Percentiles rank a stretch among this genome's conserved stretches.
Conservation (phyloP, 2,113 vertebrate species). For the Pollachius pollachius region DNA sequence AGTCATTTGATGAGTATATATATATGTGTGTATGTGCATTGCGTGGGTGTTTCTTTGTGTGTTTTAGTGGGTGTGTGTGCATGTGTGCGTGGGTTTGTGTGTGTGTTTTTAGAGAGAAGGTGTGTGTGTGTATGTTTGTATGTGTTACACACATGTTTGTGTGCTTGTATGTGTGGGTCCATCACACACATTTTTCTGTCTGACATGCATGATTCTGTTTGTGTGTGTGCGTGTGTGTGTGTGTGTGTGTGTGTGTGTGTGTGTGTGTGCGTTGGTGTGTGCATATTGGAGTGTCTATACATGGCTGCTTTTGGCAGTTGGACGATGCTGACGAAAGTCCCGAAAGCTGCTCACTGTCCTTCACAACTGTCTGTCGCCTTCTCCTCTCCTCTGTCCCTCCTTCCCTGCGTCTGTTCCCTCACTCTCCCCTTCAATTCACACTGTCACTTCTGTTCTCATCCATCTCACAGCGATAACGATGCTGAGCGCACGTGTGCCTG, state of each 20-base stretch:
- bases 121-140: too few relatives aligned
- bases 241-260: neutral
- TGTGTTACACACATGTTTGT: too few relatives aligned
- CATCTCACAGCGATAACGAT: slow-evolving; percentile 46
- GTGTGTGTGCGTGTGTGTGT: too few relatives aligned
- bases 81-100: neutral
- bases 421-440: slow-evolving; percentile 47
- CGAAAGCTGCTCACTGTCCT: slow-evolving; percentile 52
- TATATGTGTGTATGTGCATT: neutral
- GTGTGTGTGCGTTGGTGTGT: slow-evolving; percentile 2
- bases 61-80: too few relatives aligned
- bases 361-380: slow-evolving; percentile 48
- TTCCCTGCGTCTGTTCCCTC: slow-evolving; percentile 52
- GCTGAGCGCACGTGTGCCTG: slow-evolving; percentile 13
- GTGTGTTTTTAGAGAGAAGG: neutral
- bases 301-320: slow-evolving; percentile 29
- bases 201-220: too few relatives aligned
- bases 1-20: slow-evolving; percentile 36
- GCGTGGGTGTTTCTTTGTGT: neutral
- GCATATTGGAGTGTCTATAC: neutral
- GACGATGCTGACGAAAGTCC: slow-evolving; percentile 30
- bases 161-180: too few relatives aligned
- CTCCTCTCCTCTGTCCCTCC: slow-evolving; percentile 50
- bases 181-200: too few relatives aligned
- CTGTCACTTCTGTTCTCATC: slow-evolving; percentile 67